A percentile compares a stretch with the other conserved stretches of the same genome.
Evolutionary conservation across 2,797 vertebrate genomes (phyloP).

Genomic region (Columba guinea): DNA sequence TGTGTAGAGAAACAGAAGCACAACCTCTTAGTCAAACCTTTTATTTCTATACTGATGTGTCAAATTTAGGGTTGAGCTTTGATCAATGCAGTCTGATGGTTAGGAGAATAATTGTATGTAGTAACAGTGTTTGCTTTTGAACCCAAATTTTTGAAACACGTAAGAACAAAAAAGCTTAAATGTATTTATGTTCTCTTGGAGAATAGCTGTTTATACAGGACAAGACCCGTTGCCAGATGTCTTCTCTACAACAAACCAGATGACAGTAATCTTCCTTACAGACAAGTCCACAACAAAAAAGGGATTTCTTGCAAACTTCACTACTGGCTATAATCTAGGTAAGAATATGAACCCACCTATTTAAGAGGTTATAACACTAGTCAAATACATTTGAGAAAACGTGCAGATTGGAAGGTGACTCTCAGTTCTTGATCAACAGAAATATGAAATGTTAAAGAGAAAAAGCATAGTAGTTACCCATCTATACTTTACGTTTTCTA

Average conservation of each 20-base stretch:
- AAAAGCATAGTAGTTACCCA: background rate
- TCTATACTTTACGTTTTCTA: background rate
- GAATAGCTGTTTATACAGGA: conserved; percentile 75
- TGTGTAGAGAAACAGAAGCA: background rate
- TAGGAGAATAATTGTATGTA: background rate
- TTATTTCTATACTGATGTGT: background rate
- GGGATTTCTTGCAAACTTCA: conserved; percentile 93
- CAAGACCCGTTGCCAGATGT: conserved; percentile 75
- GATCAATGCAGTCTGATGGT: background rate
- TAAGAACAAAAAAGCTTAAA: background rate
- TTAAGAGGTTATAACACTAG: background rate
- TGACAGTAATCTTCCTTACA: conserved; percentile 84
- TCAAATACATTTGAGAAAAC: background rate
- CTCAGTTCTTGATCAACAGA: background rate
- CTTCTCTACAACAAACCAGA: conserved; percentile 85
- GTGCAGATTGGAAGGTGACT: background rate
- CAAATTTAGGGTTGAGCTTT: background rate
- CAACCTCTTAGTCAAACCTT: background rate
- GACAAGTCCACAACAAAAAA: background rate
- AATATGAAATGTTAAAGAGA: background rate
- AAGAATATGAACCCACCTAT: conserved; percentile 2
- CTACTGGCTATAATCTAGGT: conserved; percentile 83
- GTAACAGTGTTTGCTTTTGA: background rate
- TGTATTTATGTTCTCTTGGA: background rate
- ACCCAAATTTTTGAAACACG: background rate